phyloP scores from a whole-genome alignment of 2,113 vertebrate genomes.

The Phalacrocorax pelagicus region DNA sequence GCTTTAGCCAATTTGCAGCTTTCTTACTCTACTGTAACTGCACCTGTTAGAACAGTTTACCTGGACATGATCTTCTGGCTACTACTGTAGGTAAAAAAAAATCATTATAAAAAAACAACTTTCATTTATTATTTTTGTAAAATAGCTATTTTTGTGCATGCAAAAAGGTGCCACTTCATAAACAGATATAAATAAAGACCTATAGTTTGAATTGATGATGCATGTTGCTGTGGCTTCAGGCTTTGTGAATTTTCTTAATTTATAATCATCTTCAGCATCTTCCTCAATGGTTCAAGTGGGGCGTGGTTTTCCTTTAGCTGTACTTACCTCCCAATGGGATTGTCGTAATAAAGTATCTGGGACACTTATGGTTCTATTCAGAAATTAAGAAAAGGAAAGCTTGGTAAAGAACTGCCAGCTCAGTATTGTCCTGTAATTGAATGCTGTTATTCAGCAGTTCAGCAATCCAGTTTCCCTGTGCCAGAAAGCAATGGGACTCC shows the following conservation, averaged over 20 bases:
- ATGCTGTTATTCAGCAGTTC: constrained; percentile 2
- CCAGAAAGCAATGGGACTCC: not conserved
- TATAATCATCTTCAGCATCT: not conserved
- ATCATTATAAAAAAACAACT: accelerated
- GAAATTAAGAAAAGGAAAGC: not conserved
- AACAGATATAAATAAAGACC: not conserved
- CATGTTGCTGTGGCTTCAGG: not conserved
- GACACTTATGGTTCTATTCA: not conserved
- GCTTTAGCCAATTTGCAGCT: not conserved
- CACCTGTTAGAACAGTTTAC: not conserved
- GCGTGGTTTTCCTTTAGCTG: not conserved
- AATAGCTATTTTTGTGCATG: not conserved
- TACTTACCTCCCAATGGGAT: not conserved
- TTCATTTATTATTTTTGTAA: not conserved
- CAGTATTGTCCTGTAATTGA: not conserved
- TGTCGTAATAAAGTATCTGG: not conserved
- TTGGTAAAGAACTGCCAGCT: not conserved
- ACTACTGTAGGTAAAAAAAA: not conserved
- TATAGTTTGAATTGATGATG: not conserved
- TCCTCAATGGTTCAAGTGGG: not conserved
- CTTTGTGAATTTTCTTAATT: not conserved
- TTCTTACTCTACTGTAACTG: not conserved
- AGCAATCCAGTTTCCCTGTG: not conserved
- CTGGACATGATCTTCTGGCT: not conserved
- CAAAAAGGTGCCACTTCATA: not conserved